Percentiles rank a stretch among this genome's conserved stretches.
phyloP scores from a whole-genome alignment of 2,888 invertebrate species.

The Amphiduros pacificus region DNA sequence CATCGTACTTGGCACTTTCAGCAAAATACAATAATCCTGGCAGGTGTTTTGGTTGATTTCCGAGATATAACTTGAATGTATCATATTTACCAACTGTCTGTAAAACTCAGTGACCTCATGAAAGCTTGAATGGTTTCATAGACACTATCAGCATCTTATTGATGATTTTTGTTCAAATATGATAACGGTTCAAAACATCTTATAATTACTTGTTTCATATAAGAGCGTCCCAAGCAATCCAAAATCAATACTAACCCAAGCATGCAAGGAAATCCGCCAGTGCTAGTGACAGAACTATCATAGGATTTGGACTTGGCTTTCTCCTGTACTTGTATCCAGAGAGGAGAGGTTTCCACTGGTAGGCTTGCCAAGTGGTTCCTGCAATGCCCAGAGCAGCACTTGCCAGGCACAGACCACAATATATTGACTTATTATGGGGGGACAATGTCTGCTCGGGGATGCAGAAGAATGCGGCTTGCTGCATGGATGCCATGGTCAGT shows the following conservation, averaged over 20 bases:
- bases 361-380: conserved; percentile 2
- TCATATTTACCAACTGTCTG: too few species aligned
- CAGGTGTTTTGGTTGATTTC: too few species aligned
- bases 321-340: neutral
- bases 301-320: conserved; percentile 13
- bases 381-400: conserved; percentile 4
- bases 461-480: conserved; percentile 10
- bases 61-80: too few species aligned
- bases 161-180: too few species aligned
- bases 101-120: too few species aligned
- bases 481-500: conserved; percentile 16
- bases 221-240: too few species aligned
- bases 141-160: too few species aligned
- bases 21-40: too few species aligned
- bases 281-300: conserved; percentile 13
- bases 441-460: neutral
- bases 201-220: too few species aligned
- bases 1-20: too few species aligned
- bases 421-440: neutral
- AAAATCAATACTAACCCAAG: conserved; percentile 4
- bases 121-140: too few species aligned
- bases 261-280: conserved; percentile 6
- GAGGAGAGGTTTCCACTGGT: conserved; percentile 12
- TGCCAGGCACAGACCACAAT: conserved; percentile 6
- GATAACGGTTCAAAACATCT: too few species aligned